Conservation (phyloP, 2,113 vertebrate genomes). For the Callionymus lyra region DNA sequence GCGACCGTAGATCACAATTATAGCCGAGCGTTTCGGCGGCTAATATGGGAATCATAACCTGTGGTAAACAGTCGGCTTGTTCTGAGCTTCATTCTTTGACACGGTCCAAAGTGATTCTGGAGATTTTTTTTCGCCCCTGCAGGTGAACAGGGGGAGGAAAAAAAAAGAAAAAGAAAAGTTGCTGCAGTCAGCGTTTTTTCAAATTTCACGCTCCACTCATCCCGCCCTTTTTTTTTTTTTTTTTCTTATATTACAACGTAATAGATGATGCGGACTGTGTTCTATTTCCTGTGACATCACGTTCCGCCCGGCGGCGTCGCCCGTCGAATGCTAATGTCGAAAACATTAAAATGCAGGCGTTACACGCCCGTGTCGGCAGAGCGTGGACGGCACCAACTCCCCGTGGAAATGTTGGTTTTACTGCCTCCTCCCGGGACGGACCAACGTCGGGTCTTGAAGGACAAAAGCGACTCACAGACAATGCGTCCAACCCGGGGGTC, state of each 20-base stretch:
- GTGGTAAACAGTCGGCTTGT: too few relatives aligned
- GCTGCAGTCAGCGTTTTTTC: too few relatives aligned
- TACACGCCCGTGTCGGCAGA: constrained; percentile 29
- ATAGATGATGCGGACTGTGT: too few relatives aligned
- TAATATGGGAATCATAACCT: constrained; percentile 44
- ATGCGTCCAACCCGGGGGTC: too few relatives aligned
- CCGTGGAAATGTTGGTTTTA: constrained; percentile 50
- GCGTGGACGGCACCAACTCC: constrained; percentile 41
- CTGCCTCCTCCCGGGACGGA: constrained; percentile 25
- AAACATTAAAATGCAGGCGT: constrained; percentile 51
- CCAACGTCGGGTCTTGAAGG: constrained; percentile 52
- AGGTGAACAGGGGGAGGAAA: too few relatives aligned
- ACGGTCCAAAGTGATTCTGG: too few relatives aligned
- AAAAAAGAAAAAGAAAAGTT: too few relatives aligned
- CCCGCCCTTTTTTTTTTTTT: too few relatives aligned
- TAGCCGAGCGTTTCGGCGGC: constrained; percentile 56
- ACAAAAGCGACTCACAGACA: constrained; percentile 36
- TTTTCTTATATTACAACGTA: too few relatives aligned
- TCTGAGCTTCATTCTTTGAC: too few relatives aligned
- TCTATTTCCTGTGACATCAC: neutral
- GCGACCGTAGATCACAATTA: constrained; percentile 65
- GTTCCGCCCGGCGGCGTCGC: neutral
- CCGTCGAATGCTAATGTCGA: constrained; percentile 30
- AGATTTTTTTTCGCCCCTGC: too few relatives aligned
- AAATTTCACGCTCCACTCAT: too few relatives aligned